A percentile compares a stretch with the other conserved stretches of the same genome.
phyloP scores from a whole-genome alignment of 2,113 vertebrate species.

The Pygoscelis adeliae region DNA sequence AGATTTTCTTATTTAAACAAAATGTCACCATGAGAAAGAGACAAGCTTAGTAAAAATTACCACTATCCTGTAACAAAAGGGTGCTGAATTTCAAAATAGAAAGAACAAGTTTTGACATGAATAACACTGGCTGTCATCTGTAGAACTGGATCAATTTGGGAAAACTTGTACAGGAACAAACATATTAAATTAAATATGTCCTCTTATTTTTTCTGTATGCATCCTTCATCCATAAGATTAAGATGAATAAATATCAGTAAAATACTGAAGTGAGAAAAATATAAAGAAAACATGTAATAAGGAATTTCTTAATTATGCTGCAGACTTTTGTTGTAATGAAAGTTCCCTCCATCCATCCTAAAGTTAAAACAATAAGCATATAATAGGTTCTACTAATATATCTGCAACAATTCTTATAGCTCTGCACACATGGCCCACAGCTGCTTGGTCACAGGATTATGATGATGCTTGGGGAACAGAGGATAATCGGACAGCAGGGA shows the following conservation, averaged over 20 bases:
- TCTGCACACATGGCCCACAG: not conserved
- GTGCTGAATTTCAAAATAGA: not conserved
- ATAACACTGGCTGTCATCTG: not conserved
- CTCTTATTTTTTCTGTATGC: not conserved
- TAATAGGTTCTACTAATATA: not conserved
- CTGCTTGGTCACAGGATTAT: not conserved
- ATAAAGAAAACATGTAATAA: not conserved
- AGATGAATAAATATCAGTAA: not conserved
- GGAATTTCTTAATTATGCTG: not conserved
- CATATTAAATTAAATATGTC: not conserved
- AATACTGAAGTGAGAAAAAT: not conserved
- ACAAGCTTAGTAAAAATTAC: slow-evolving; percentile 15
- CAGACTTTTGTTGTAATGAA: not conserved
- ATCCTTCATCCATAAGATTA: not conserved
- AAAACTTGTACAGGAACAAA: not conserved
- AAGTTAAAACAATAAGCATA: not conserved
- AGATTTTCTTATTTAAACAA: slow-evolving; percentile 71
- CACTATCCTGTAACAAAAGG: not conserved
- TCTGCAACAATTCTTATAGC: not conserved
- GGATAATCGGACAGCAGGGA: not conserved
- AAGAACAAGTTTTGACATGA: not conserved
- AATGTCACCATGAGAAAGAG: slow-evolving; percentile 45
- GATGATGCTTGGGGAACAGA: not conserved
- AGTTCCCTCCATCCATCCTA: not conserved
- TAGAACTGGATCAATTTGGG: not conserved